Evolutionary conservation across 37 sponge, comb jelly and placozoan genomes (phyloP), one percentile per base, ranked within the genome.

Genomic region (Geodia barretti): DNA sequence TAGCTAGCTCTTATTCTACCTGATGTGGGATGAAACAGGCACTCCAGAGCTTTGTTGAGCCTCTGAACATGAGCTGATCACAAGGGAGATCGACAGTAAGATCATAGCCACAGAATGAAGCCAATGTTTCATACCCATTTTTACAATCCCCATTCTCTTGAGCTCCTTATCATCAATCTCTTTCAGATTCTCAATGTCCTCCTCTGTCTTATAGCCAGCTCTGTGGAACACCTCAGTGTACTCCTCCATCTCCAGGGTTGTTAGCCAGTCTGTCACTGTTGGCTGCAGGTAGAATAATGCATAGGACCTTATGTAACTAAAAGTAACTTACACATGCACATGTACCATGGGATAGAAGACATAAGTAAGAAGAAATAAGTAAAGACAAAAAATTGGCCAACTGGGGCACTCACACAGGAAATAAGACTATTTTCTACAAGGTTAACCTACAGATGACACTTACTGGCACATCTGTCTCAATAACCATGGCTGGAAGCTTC

Each of bases 141-240:
- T 94, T 42, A 60, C 72, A 2, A 94, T 69, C 64, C 94, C 94
- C 72, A 94, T 89, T 21, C 34, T 74, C 37, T 31, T 68, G 65
- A 94, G 70, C n/a, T 94, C 81, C 0, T 80, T 37, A 21, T 76
- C 64, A 17, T 61, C 73, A 19, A 94, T 79, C 0, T 58, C 78
- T 38, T 78, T 79, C 31, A 94, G 63, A 41, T 87, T 89, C 33
- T 84, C 85, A 0, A 94, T 61, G 69, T 94, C 94, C 1, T 72
- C 74, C n/a, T 60, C 68, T 0, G 69, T 36, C 28, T 54, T 73
- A 68, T 94, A 94, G 14, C 94, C 94, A 54, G 79, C 86, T 2
- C 72, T 14, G 21, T 80, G 40, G 43, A 94, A 86, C 35, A 83
- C 30, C 25, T 73, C 70, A 0, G 58, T 76, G 64, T 93, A 93